Base-by-base conservation (phyloP, 2,797 vertebrate species). In the Rhinella marina region DNA sequence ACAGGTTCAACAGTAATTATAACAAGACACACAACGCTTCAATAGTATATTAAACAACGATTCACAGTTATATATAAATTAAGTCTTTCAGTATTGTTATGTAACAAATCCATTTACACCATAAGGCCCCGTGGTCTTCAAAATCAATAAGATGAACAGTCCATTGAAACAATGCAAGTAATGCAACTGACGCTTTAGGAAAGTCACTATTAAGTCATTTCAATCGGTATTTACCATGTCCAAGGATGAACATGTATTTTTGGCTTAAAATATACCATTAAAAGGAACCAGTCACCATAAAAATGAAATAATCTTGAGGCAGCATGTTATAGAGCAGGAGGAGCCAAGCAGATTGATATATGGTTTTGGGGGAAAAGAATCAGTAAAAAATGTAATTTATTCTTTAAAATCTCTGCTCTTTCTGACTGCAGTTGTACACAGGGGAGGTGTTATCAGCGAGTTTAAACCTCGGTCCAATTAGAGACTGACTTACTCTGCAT, bases 41-140 rank as follows among this genome's bases (percentile, higher is more conserved):
- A 90, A 90, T 73, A 57, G 91, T 90, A 86, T 79, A 75, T 82
- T 92, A 89, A 91, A 88, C 54, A 85, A 91, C 88, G 93, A 89
- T 90, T 89, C 90, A 92, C 92, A 95, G 93, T 95, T 92, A 92
- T 92, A 91, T 84, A 90, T 90, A 91, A 92, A 93, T 92, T 91
- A 93, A 91, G 61, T 88, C 90, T 93, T 91, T 92, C 92, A 87
- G 92, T 89, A 93, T 29, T 82, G 87, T 91, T 92, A 85, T 91
- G 90, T 88, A 91, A 94, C 91, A 94, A 93, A 90, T 93, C 82
- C 90, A 93, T 94, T 93, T 93, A 94, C 90, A 94, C 91, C 92
- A 90, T 94, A 95, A 95, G 93, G 94, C 94, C 94, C 92, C 93
- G 92, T 93, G 93, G 94, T 93, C 91, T 92, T 91, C 91, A 95